phyloP scores from a whole-genome alignment of 2,797 vertebrate genomes.

The Leptodactylus fallax region DNA sequence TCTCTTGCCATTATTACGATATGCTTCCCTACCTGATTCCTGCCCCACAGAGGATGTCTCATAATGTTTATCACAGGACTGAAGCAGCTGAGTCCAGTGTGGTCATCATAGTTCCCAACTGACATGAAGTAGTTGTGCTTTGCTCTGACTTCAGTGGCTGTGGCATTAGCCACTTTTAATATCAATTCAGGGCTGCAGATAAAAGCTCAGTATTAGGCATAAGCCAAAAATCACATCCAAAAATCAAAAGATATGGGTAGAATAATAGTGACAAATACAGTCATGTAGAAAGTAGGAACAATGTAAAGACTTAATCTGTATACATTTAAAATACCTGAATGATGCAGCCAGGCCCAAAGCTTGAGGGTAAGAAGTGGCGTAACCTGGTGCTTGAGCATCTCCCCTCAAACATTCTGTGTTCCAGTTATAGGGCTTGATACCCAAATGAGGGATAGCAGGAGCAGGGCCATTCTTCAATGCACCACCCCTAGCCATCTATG shows the following conservation, averaged over 20 bases:
- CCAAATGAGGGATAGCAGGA: constrained; percentile 69
- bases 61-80: constrained; percentile 75
- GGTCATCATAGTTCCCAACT: constrained; percentile 67
- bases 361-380: constrained; percentile 74
- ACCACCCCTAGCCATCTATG: constrained; percentile 70
- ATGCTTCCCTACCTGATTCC: constrained; percentile 70
- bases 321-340: constrained; percentile 69
- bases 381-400: constrained; percentile 68
- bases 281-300: neutral
- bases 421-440: constrained; percentile 72
- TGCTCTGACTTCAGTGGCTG: constrained; percentile 73
- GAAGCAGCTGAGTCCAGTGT: constrained; percentile 75
- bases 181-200: constrained; percentile 66
- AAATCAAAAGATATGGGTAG: neutral
- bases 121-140: constrained; percentile 72
- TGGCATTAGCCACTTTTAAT: constrained; percentile 70
- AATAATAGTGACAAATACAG: neutral
- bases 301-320: neutral
- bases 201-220: neutral
- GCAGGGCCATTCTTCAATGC: constrained; percentile 69
- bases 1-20: too few relatives aligned
- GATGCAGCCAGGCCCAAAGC: constrained; percentile 72
- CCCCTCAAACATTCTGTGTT: constrained; percentile 74
- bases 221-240: neutral
- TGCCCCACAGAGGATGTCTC: constrained; percentile 74